phyloP scores from a whole-genome alignment of 2,797 vertebrate species.

The Pteronotus mesoamericanus region DNA sequence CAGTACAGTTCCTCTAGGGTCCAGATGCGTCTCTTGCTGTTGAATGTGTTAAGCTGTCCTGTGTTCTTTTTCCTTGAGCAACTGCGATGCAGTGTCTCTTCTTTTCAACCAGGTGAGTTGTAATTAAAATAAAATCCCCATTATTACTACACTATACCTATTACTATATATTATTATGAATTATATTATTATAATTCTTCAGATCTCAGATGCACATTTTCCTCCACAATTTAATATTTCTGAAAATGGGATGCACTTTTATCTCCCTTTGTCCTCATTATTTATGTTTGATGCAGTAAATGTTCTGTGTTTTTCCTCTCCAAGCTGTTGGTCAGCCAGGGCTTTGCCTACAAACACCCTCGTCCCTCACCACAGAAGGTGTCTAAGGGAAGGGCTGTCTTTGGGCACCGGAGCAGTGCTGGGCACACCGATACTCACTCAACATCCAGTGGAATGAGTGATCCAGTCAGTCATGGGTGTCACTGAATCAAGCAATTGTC shows the following conservation, averaged over 20 bases:
- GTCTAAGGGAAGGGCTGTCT: background rate
- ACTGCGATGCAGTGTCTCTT: background rate
- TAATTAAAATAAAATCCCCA: background rate
- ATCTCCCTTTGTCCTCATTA: background rate
- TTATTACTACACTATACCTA: background rate
- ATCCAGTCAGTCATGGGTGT: background rate
- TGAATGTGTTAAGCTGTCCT: too few relatives aligned
- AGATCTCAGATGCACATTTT: background rate
- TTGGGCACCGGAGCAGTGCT: background rate
- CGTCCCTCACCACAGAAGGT: rapidly evolving
- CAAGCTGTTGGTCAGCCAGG: background rate
- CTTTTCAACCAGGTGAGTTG: background rate
- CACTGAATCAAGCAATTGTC: background rate
- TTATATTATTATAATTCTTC: background rate
- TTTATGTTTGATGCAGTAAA: background rate
- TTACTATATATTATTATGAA: background rate
- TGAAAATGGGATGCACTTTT: background rate
- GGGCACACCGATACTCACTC: background rate
- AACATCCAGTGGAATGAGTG: background rate
- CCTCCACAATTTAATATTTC: background rate
- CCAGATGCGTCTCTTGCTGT: background rate
- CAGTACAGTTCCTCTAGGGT: rapidly evolving
- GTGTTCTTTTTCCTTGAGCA: background rate
- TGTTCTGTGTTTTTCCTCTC: background rate
- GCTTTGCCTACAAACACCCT: background rate